Percentiles rank a stretch among this genome's conserved stretches.
Conservation (phyloP, 2,797 vertebrate genomes). For the Spheniscus humboldti region DNA sequence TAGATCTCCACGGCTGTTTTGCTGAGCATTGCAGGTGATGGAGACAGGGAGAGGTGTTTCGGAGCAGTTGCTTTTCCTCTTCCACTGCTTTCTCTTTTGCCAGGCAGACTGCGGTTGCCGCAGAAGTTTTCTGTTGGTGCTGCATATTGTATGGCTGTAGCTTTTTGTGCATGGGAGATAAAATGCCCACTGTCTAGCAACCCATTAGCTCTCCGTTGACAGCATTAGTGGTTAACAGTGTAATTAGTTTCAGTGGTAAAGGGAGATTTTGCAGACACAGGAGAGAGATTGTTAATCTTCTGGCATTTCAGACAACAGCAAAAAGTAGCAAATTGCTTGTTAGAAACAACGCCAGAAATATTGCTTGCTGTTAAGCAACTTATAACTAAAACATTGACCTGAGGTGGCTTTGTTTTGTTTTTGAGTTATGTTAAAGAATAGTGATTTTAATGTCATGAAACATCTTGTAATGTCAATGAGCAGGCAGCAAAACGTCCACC, state of each 20-base stretch:
- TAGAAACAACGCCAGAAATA: neutral
- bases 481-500: neutral
- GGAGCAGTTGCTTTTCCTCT: neutral
- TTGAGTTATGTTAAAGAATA: neutral
- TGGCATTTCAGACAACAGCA: neutral
- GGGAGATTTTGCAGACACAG: constrained; percentile 16
- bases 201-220: constrained; percentile 50
- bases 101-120: neutral
- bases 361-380: neutral
- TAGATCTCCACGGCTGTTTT: neutral
- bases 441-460: neutral
- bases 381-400: neutral
- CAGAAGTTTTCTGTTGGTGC: neutral
- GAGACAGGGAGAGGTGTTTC: neutral
- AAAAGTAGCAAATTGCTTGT: neutral
- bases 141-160: neutral
- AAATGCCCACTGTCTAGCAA: neutral
- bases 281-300: constrained; percentile 36
- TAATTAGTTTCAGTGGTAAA: constrained; percentile 66
- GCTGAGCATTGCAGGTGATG: neutral
- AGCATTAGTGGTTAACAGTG: constrained; percentile 36
- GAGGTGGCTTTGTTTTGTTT: neutral
- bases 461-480: neutral
- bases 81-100: neutral
- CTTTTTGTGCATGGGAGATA: neutral